These are phyloP conservation scores for Psilopogon haemacephalus DNA, from an alignment of 2,113 vertebrate species.

Conservation along the genomic window DNA sequence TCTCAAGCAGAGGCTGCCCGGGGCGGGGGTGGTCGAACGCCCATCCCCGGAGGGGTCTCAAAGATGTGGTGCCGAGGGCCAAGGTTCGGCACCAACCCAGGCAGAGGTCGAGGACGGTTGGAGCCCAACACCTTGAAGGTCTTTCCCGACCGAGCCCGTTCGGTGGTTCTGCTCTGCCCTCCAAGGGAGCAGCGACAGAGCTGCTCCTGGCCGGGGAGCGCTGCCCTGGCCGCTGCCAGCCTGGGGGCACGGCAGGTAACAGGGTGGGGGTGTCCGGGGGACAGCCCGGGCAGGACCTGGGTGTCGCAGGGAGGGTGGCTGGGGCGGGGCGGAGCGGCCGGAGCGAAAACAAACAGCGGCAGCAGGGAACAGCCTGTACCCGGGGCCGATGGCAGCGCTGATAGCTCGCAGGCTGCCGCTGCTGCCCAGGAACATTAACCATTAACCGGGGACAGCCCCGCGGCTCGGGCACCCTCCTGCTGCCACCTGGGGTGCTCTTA, in stretches of 20 bases:
- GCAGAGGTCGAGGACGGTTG: too few relatives aligned
- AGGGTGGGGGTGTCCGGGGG: not conserved
- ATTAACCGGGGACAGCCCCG: slow-evolving; percentile 30
- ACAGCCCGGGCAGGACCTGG: not conserved
- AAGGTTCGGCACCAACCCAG: too few relatives aligned
- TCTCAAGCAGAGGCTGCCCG: too few relatives aligned
- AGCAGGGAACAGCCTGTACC: slow-evolving; percentile 48
- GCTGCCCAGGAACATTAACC: slow-evolving; percentile 48
- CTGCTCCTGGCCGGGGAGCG: fast-evolving
- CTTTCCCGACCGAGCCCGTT: too few relatives aligned
- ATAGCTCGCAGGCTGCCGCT: not conserved
- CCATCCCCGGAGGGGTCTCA: too few relatives aligned
- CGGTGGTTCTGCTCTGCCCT: not conserved
- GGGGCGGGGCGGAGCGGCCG: not conserved
- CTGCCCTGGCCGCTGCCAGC: fast-evolving
- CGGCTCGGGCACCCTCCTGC: not conserved
- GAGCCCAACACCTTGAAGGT: too few relatives aligned
- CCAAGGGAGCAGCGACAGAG: not conserved
- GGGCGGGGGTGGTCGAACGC: too few relatives aligned
- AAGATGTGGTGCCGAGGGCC: too few relatives aligned
- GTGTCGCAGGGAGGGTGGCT: not conserved
- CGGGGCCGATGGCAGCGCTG: not conserved
- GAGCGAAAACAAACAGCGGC: slow-evolving; percentile 7
- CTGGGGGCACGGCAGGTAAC: not conserved
- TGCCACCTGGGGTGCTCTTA: not conserved